Percentiles rank a stretch among this genome's conserved stretches.
phyloP scores from a whole-genome alignment of 2,113 vertebrate species.

The Hyla sarda region DNA sequence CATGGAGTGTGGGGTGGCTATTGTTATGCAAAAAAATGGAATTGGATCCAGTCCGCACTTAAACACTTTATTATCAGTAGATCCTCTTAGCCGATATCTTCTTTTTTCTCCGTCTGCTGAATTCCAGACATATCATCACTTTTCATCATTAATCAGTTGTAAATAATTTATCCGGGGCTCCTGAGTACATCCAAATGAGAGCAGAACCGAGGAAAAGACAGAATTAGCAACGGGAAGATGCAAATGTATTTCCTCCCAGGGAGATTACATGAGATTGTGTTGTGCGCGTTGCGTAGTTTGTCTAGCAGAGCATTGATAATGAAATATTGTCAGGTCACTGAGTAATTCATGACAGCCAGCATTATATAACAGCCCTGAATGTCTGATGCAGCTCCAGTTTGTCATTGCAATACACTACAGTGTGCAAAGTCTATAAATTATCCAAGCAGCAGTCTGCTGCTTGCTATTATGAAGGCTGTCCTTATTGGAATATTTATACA shows the following conservation, averaged over 20 bases:
- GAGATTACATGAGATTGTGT: slow-evolving; percentile 6
- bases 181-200: slow-evolving; percentile 5
- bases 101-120: not conserved
- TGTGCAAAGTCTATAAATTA: slow-evolving; percentile 1
- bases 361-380: slow-evolving; percentile 39
- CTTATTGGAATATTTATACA: not conserved
- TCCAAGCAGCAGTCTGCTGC: not conserved
- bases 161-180: slow-evolving; percentile 27
- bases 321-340: slow-evolving; percentile 52
- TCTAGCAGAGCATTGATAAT: slow-evolving; percentile 59
- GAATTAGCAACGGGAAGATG: slow-evolving; percentile 37
- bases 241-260: slow-evolving; percentile 5
- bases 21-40: not conserved
- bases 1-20: too few species aligned
- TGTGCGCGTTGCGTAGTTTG: slow-evolving; percentile 41
- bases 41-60: not conserved
- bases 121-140: slow-evolving; percentile 32
- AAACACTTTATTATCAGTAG: not conserved
- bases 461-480: not conserved
- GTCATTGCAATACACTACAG: slow-evolving; percentile 22
- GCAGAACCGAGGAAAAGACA: slow-evolving; percentile 31
- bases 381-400: slow-evolving; percentile 45
- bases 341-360: slow-evolving; percentile 48
- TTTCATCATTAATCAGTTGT: slow-evolving; percentile 26
- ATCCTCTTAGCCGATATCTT: not conserved